Percentiles rank a stretch among this genome's conserved stretches.
Conservation (phyloP, 2,888 invertebrate genomes). For the Bellardia bayeri region DNA sequence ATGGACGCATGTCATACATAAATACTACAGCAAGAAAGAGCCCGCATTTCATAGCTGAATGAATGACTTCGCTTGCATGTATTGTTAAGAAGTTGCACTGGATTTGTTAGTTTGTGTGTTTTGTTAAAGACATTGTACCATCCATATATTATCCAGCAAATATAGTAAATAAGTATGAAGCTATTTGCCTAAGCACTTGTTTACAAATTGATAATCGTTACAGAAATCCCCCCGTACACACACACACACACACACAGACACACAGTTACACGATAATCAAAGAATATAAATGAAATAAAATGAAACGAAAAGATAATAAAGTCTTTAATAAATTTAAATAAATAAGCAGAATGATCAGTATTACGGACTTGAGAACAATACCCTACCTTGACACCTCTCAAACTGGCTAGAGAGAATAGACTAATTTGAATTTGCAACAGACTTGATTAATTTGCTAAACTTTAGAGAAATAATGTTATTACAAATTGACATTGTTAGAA, state of each 20-base stretch:
- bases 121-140: constrained; percentile 9
- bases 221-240: not conserved
- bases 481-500: too few relatives aligned
- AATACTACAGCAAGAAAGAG: constrained; percentile 42
- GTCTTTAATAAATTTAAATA: constrained; percentile 46
- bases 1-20: constrained; percentile 72
- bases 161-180: constrained; percentile 8
- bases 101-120: constrained; percentile 26
- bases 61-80: constrained; percentile 4
- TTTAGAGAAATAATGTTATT: too few relatives aligned
- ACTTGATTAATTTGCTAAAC: too few relatives aligned
- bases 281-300: not conserved
- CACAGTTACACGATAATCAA: constrained; percentile 22
- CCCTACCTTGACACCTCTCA: not conserved
- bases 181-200: constrained; percentile 55
- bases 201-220: constrained; percentile 64
- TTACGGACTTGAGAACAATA: not conserved
- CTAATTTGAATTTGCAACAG: too few relatives aligned
- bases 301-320: constrained; percentile 8
- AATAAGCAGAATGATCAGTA: not conserved
- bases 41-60: constrained; percentile 64
- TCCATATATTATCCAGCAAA: constrained; percentile 60
- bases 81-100: constrained; percentile 9
- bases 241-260: not conserved
- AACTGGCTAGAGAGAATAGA: too few relatives aligned